These are phyloP conservation scores for Tursiops truncatus DNA, from an alignment of 2,113 vertebrate genomes.

Conservation along the genomic window DNA sequence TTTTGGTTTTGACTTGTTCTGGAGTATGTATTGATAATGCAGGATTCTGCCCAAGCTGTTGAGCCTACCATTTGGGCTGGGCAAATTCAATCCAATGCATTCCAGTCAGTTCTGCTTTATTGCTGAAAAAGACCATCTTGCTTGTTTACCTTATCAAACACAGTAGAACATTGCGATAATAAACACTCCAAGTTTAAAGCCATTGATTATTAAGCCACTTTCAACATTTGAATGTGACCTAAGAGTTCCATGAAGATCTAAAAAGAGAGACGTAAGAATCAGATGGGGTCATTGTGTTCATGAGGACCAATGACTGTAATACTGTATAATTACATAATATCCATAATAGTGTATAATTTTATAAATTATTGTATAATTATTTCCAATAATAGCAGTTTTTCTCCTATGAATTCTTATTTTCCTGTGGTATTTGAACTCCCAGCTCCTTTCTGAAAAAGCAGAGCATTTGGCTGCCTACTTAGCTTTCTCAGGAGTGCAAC, in stretches of 20 bases:
- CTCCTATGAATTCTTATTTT: background rate
- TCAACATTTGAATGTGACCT: background rate
- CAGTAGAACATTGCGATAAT: background rate
- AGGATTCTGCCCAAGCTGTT: background rate
- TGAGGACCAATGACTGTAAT: background rate
- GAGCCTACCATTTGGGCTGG: background rate
- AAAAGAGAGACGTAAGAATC: background rate
- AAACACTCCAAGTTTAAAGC: background rate
- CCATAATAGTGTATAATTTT: background rate
- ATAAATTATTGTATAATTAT: background rate
- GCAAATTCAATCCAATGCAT: background rate
- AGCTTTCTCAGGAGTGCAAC: background rate
- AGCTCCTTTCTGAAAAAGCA: background rate
- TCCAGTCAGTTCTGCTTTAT: background rate
- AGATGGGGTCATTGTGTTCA: background rate
- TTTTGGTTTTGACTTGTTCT: constrained; percentile 7
- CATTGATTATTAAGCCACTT: background rate
- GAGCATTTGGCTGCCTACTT: background rate
- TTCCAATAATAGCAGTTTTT: background rate
- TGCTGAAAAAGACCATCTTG: background rate
- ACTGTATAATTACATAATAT: background rate
- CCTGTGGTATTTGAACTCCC: background rate
- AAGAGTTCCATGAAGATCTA: background rate
- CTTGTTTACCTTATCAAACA: background rate
- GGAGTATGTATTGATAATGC: background rate